Evolutionary conservation across 2,888 invertebrate genomes (phyloP).

Genomic region (Plebejus argus): DNA sequence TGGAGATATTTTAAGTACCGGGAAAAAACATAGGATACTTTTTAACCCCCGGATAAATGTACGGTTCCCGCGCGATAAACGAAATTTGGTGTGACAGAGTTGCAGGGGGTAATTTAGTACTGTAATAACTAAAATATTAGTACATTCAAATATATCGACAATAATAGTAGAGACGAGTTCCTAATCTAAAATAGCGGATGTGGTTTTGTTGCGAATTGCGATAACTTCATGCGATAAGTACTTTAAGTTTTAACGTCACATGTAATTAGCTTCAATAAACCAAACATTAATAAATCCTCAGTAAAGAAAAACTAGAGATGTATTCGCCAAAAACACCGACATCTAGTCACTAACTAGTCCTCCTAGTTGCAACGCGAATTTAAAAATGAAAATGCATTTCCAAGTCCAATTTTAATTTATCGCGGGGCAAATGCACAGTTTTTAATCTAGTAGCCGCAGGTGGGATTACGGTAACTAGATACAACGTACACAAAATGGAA

Average conservation of each 20-base stretch:
- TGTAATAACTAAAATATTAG: neutral
- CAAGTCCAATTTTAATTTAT: slow-evolving; percentile 6
- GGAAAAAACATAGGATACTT: too few relatives aligned
- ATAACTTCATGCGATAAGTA: neutral
- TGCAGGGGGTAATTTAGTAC: too few relatives aligned
- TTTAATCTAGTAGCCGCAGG: slow-evolving; percentile 10
- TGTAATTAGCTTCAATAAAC: neutral
- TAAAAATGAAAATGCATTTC: slow-evolving; percentile 7
- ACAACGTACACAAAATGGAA: slow-evolving; percentile 1
- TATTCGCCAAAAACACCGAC: neutral
- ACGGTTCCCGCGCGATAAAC: too few relatives aligned
- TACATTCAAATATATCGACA: neutral
- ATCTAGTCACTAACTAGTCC: neutral
- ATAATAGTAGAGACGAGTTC: neutral
- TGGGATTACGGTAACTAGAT: slow-evolving; percentile 18
- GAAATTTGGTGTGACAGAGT: too few relatives aligned
- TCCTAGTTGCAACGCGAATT: neutral
- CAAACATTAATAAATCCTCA: neutral
- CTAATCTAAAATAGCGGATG: neutral
- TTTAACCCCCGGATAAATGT: too few relatives aligned
- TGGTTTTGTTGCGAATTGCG: neutral
- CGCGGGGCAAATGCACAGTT: neutral
- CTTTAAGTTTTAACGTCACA: neutral
- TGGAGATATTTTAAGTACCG: too few relatives aligned
- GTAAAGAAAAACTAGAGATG: neutral